A percentile compares a stretch with the other conserved stretches of the same genome.
Evolutionary conservation across 2,888 invertebrate genomes (phyloP).

Genomic region (Clistopyga incitator): DNA sequence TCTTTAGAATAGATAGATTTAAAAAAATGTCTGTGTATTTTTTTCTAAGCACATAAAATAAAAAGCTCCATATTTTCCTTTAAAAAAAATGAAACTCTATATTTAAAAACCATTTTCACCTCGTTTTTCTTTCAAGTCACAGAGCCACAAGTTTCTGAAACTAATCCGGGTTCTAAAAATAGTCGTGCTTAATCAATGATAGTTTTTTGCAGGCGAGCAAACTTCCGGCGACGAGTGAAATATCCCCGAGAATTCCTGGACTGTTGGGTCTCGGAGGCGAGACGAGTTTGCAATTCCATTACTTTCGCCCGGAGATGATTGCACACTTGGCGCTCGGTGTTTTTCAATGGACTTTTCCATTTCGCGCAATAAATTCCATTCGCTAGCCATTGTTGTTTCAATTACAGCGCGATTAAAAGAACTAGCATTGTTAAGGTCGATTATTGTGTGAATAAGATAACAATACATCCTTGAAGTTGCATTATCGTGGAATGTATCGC

Average conservation of each 20-base stretch:
- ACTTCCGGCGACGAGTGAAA: background rate
- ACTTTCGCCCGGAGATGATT: constrained; percentile 13
- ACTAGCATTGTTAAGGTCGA: background rate
- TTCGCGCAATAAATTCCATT: background rate
- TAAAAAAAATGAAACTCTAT: no score
- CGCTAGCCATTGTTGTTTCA: background rate
- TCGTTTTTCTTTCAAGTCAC: background rate
- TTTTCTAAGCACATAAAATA: no score
- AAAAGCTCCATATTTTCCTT: no score
- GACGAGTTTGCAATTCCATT: constrained; percentile 1
- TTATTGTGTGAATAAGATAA: background rate
- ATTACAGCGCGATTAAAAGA: background rate
- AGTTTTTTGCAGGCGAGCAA: background rate
- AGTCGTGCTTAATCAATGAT: background rate
- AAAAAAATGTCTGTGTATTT: no score
- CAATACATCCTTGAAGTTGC: background rate
- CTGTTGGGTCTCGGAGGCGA: background rate
- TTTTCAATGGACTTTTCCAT: constrained; percentile 11
- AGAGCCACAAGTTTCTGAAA: no score
- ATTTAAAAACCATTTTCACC: no score
- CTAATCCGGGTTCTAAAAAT: background rate
- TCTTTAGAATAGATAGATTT: background rate
- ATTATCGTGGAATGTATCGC: background rate
- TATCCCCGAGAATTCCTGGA: background rate
- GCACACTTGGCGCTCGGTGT: background rate